Conservation (phyloP, 2,113 vertebrate genomes). For the Okapia johnstoni region DNA sequence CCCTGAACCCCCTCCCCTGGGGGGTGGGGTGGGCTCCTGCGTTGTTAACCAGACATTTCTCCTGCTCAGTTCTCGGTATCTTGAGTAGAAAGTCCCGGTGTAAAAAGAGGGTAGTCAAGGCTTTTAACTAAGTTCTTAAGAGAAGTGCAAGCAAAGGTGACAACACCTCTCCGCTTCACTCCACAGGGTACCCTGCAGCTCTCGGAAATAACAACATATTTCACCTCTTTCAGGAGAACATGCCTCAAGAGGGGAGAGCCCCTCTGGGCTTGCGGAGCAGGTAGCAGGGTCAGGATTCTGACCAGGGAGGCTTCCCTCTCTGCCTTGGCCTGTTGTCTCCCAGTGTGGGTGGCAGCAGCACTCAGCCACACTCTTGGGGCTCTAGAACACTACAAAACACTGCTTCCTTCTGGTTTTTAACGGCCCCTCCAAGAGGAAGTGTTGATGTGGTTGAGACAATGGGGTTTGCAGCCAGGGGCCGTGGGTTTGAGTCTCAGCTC, state of each 20-base stretch:
- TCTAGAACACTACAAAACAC: neutral
- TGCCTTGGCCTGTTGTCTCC: neutral
- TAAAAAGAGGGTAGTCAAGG: neutral
- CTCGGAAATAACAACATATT: neutral
- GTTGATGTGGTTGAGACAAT: too few species aligned
- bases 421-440: neutral
- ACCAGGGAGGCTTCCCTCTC: neutral
- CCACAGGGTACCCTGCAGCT: neutral
- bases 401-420: neutral
- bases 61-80: neutral
- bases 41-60: neutral
- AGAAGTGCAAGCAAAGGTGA: neutral
- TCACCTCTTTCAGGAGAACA: neutral
- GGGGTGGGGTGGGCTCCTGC: too few species aligned
- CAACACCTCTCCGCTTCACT: neutral
- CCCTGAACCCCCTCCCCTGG: rapidly evolving
- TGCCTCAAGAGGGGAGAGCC: neutral
- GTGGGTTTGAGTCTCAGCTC: neutral
- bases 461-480: neutral
- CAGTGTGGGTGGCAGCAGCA: neutral
- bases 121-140: neutral
- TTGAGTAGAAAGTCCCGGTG: neutral
- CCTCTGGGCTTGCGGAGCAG: too few species aligned
- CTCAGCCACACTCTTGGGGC: too few species aligned
- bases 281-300: neutral